A percentile compares a stretch with the other conserved stretches of the same genome.
Conservation (phyloP, 1,140 invertebrate genomes). For the Chrysomallon squamiferum region DNA sequence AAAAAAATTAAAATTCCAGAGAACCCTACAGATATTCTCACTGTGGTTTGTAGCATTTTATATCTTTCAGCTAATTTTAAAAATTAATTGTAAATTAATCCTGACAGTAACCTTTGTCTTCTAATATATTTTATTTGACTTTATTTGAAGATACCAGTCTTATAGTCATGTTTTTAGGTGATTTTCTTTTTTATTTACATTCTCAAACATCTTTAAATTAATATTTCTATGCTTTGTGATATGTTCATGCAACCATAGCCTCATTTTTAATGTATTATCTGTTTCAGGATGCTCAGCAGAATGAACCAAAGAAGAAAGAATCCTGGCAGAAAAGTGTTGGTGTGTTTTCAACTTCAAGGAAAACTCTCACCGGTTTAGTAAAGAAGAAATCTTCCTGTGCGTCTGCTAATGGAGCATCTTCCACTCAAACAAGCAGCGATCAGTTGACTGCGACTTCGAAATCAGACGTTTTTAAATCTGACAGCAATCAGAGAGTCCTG, state of each 20-base stretch:
- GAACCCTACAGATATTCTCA: conserved; percentile 47
- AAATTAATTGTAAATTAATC: neutral
- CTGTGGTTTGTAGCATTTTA: conserved; percentile 23
- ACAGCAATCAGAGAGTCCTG: no score
- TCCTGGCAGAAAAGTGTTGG: conserved; percentile 63
- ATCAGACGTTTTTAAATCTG: no score
- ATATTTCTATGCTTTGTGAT: no score
- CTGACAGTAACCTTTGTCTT: no score
- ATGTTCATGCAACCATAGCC: no score
- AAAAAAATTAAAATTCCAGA: conserved; percentile 21
- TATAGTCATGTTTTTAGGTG: no score
- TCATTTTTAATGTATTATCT: neutral
- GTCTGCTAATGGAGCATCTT: neutral
- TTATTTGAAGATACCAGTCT: no score
- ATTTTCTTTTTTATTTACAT: no score
- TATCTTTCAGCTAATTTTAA: neutral
- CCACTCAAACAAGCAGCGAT: no score
- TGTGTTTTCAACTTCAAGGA: conserved; percentile 21
- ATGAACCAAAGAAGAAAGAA: conserved; percentile 33
- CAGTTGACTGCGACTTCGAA: no score
- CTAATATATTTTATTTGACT: no score
- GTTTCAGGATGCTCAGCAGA: conserved; percentile 11
- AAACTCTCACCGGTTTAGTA: conserved; percentile 21
- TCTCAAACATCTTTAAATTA: no score
- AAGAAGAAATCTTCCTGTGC: conserved; percentile 26